Evolutionary conservation across 1,140 invertebrate genomes (phyloP), one percentile per base, ranked within the genome.

Genomic region (Pseudomyrmex sp.): DNA sequence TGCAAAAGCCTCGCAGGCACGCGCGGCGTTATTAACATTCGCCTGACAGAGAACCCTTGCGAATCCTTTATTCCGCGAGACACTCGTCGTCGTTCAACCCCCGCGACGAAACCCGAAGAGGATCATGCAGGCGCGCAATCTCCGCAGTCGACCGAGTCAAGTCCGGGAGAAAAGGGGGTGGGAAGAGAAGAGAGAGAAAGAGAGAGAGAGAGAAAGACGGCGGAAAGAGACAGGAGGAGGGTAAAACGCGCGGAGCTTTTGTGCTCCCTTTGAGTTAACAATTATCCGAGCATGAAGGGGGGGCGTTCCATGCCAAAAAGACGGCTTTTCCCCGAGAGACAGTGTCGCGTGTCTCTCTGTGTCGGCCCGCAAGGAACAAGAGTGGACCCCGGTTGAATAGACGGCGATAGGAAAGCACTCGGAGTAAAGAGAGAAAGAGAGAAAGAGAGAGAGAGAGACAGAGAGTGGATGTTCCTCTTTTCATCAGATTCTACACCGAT

Each of bases 271-370:
- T 82, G 72, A 87, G 82, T 69, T 82, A 76, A 87, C 88, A 87
- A 89, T 89, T 89, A 89, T 85, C 79, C 88, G 74, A 85, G 85
- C 76, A 87, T 77, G 72, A 80, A 75, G 52, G 72, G 72, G 70
- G 62, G 59, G 65, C 68, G 66, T 74, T 44, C 65, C 48, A 84
- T 82, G 61, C 83, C 86, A 65, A 89, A 88, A 89, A 82, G 83
- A 80, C 77, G 83, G 83, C 59, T 73, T 52, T 61, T 50, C 66
- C 52, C 58, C 4, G 20, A 44, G 75, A 69, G 72, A 77, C 50
- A 52, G 54, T 66, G 79, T 88, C 87, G 86, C 83, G 84, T 89
- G 87, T 76, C 82, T 56, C 72, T 77, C 46, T 23, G 15, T 56
- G 73, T 18, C 3, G 69, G 46, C 52, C 54, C 54, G 76, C 66